phyloP scores from a whole-genome alignment of 2,888 invertebrate genomes.

The Drosophila cognata region DNA sequence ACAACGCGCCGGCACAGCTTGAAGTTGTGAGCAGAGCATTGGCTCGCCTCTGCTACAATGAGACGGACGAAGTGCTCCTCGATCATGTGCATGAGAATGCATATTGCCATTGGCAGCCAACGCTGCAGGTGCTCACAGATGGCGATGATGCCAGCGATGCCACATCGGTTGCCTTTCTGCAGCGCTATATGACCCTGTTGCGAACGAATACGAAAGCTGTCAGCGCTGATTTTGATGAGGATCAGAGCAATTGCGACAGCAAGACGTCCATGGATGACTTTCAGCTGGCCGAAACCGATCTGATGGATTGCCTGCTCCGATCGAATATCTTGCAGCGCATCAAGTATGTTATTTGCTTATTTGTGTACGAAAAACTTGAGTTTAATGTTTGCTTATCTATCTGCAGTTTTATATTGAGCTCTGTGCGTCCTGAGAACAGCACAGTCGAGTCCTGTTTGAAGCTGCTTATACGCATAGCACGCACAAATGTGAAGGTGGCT shows the following conservation, averaged over 20 bases:
- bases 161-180: conserved; percentile 85
- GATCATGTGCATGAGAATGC: conserved; percentile 89
- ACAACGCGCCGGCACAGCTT: conserved; percentile 90
- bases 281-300: conserved; percentile 93
- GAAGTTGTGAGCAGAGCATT: conserved; percentile 92
- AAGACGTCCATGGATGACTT: conserved; percentile 92
- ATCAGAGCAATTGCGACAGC: conserved; percentile 79
- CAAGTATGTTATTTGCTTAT: conserved; percentile 83
- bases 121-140: conserved; percentile 84
- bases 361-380: background rate
- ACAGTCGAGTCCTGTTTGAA: conserved; percentile 91
- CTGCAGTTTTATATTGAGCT: conserved; percentile 90
- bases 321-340: conserved; percentile 92
- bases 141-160: conserved; percentile 78
- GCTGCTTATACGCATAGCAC: conserved; percentile 91
- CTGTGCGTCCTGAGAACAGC: conserved; percentile 89
- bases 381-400: conserved; percentile 38
- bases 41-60: conserved; percentile 90
- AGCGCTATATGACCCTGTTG: conserved; percentile 86
- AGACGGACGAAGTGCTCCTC: conserved; percentile 90
- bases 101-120: conserved; percentile 88
- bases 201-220: conserved; percentile 70
- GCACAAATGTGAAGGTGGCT: conserved; percentile 90
- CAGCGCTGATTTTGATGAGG: conserved; percentile 78
- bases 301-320: conserved; percentile 90